Percentiles rank a stretch among this genome's conserved stretches.
phyloP scores from a whole-genome alignment of 2,113 vertebrate genomes.

The Thomomys bottae region DNA sequence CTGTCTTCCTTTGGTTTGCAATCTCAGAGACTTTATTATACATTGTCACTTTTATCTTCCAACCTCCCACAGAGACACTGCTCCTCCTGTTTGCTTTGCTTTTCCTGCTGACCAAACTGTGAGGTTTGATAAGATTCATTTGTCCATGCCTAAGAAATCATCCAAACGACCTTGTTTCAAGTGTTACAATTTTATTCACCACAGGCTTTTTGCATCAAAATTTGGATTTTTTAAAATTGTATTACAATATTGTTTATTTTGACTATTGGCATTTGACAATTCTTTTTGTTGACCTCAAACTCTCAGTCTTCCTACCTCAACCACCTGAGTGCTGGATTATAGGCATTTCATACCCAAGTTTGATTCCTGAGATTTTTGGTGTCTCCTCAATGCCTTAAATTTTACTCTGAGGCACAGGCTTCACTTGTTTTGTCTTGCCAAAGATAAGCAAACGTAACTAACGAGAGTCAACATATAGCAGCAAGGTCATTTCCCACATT shows the following conservation, averaged over 20 bases:
- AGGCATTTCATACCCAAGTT: neutral
- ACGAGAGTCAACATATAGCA: neutral
- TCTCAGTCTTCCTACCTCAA: neutral
- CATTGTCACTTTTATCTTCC: neutral
- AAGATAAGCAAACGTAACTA: neutral
- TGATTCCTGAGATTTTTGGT: neutral
- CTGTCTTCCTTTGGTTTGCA: too few relatives aligned
- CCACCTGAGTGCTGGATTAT: neutral
- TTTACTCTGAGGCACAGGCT: neutral
- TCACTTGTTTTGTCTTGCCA: neutral
- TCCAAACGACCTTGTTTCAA: neutral
- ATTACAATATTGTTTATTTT: neutral
- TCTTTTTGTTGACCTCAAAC: neutral
- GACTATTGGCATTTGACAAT: neutral
- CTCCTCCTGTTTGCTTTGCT: neutral
- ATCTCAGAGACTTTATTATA: neutral
- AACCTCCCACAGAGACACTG: neutral
- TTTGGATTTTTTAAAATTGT: neutral
- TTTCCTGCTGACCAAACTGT: conserved; percentile 20
- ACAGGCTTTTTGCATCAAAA: neutral
- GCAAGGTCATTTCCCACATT: neutral
- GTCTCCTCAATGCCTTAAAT: neutral
- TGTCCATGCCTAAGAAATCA: neutral
- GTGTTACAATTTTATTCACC: neutral
- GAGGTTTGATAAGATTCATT: neutral